Percentiles rank a stretch among this genome's conserved stretches.
phyloP scores from a whole-genome alignment of 2,113 vertebrate genomes.

The Oxyruncus cristatus region DNA sequence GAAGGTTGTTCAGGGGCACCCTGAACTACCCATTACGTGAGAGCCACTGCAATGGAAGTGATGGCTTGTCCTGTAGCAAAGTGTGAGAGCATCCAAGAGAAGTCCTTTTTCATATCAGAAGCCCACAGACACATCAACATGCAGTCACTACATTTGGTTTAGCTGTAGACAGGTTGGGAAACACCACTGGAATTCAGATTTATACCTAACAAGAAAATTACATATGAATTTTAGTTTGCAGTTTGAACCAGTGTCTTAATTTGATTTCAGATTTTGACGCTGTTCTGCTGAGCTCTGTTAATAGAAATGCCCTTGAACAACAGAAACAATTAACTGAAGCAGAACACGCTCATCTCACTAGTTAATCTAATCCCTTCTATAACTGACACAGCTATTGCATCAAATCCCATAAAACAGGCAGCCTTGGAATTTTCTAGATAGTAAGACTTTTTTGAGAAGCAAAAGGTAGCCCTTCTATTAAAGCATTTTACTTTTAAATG shows the following conservation, averaged over 20 bases:
- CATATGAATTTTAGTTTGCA: not conserved
- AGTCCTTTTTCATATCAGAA: not conserved
- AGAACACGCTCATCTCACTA: not conserved
- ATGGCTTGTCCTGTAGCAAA: not conserved
- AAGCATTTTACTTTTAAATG: not conserved
- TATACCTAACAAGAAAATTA: not conserved
- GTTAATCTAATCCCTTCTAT: not conserved
- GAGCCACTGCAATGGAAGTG: not conserved
- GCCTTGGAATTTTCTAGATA: not conserved
- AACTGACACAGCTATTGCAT: not conserved
- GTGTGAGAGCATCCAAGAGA: not conserved
- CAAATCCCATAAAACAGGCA: fast-evolving
- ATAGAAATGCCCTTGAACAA: not conserved
- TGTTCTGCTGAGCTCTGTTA: not conserved
- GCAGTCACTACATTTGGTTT: not conserved
- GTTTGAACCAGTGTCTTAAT: not conserved
- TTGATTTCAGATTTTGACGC: conserved; percentile 1
- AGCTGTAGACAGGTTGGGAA: not conserved
- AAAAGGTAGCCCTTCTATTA: not conserved
- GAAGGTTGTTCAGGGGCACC: not conserved
- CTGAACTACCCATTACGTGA: not conserved
- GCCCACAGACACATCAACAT: not conserved
- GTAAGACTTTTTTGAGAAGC: not conserved
- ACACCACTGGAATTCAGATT: not conserved
- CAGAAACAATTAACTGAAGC: not conserved